Evolutionary conservation across 2,888 invertebrate genomes (phyloP).

Genomic region (Torymus auratus): DNA sequence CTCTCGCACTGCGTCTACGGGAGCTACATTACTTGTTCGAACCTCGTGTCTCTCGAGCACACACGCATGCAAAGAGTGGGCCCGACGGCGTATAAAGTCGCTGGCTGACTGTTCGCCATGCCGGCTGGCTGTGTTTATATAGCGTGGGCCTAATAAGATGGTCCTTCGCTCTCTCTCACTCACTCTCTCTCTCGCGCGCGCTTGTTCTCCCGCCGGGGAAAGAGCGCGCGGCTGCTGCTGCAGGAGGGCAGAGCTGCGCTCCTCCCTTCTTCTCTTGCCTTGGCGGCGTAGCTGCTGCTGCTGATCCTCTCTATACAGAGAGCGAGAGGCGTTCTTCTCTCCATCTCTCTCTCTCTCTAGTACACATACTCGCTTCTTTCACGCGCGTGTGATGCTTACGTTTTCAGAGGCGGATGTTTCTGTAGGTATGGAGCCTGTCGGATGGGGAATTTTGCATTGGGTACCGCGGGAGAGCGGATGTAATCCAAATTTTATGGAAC

Average conservation of each 20-base stretch:
- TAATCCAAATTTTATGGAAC: too few species aligned
- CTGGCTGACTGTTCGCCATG: slow-evolving; percentile 72
- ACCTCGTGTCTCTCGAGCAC: too few species aligned
- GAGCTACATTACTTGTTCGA: too few species aligned
- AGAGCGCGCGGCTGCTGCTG: not conserved
- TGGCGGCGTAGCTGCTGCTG: not conserved
- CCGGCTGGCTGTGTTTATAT: slow-evolving; percentile 74
- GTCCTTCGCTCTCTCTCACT: slow-evolving; percentile 65
- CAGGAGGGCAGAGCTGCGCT: slow-evolving; percentile 20
- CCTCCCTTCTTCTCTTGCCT: slow-evolving; percentile 31
- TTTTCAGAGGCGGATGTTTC: too few species aligned
- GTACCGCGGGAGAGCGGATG: too few species aligned
- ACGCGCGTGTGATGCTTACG: not conserved
- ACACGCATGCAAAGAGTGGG: slow-evolving; percentile 55
- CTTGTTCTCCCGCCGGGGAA: slow-evolving; percentile 11
- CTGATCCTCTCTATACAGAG: slow-evolving; percentile 2
- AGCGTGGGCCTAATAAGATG: slow-evolving; percentile 75
- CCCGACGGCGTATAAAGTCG: slow-evolving; percentile 69
- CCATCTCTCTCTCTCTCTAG: not conserved
- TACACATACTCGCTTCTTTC: not conserved
- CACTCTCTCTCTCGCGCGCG: not conserved
- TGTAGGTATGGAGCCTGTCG: too few species aligned
- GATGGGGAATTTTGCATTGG: too few species aligned
- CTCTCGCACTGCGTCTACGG: not conserved
- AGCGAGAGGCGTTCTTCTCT: not conserved